Conservation (phyloP, 2,888 invertebrate genomes). For the Eretmocerus hayati region DNA sequence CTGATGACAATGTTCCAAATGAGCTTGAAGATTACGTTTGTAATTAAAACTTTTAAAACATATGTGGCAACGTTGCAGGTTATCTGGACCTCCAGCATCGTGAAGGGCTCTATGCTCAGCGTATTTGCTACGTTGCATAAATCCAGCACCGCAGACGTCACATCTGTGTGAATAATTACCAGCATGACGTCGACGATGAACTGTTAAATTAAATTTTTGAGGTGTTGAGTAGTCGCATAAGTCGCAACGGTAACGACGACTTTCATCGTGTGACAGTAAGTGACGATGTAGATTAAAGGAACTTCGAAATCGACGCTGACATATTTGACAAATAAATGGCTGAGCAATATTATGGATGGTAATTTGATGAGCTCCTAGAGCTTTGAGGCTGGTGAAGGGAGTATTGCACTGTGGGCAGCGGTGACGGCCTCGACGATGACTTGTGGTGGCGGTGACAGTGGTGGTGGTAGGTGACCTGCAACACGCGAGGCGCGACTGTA, state of each 20-base stretch:
- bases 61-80: conserved; percentile 30
- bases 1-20: conserved; percentile 31
- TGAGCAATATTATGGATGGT: conserved; percentile 21
- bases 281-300: conserved; percentile 27
- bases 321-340: conserved; percentile 26
- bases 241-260: conserved; percentile 21
- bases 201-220: conserved; percentile 33
- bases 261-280: conserved; percentile 4
- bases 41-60: conserved; percentile 36
- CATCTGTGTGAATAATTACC: conserved; percentile 31
- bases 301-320: conserved; percentile 22
- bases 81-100: conserved; percentile 24
- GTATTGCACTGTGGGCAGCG: conserved; percentile 4
- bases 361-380: conserved; percentile 26
- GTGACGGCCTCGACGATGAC: too few species aligned
- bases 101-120: conserved; percentile 37
- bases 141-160: conserved; percentile 33
- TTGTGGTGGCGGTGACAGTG: too few species aligned
- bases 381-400: conserved; percentile 22
- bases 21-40: conserved; percentile 36
- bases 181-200: conserved; percentile 32
- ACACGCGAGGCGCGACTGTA: too few species aligned
- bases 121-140: conserved; percentile 32
- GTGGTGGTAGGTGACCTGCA: too few species aligned
- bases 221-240: conserved; percentile 34